Evolutionary conservation across 2,888 invertebrate species (phyloP).

Genomic region (Autographa gamma): DNA sequence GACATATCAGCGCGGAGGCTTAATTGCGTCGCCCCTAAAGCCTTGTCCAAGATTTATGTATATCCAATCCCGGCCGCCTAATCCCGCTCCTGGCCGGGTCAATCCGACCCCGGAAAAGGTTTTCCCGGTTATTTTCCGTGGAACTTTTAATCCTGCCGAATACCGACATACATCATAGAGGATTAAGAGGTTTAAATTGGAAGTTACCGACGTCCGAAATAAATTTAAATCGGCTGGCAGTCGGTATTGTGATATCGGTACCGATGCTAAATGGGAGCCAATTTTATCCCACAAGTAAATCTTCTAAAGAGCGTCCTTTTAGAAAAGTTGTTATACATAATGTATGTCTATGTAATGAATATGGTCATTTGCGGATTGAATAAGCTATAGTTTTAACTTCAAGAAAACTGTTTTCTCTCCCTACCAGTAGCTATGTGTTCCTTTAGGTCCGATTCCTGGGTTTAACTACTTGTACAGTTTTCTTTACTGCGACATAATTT

Average conservation of each 20-base stretch:
- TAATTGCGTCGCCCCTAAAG: conserved; percentile 87
- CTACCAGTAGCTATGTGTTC: too few relatives aligned
- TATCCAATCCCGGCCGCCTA: conserved; percentile 88
- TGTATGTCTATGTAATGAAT: conserved; percentile 51
- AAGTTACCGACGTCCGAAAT: conserved; percentile 89
- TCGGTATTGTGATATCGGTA: conserved; percentile 88
- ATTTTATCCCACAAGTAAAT: conserved; percentile 84
- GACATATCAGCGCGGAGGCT: conserved; percentile 85
- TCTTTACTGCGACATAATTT: too few relatives aligned
- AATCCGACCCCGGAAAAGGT: conserved; percentile 89
- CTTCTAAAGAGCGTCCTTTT: conserved; percentile 74
- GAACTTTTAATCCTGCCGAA: conserved; percentile 89
- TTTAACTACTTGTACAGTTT: too few relatives aligned
- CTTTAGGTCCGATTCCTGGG: too few relatives aligned
- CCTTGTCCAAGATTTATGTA: conserved; percentile 87
- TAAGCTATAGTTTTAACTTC: conserved; percentile 6
- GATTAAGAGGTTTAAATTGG: conserved; percentile 90
- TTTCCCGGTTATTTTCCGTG: conserved; percentile 89
- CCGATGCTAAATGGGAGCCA: conserved; percentile 86
- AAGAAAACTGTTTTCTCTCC: conserved; percentile 14
- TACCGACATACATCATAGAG: conserved; percentile 89
- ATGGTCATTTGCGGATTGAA: conserved; percentile 24
- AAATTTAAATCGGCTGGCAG: conserved; percentile 89
- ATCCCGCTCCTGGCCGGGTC: conserved; percentile 87
- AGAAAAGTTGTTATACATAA: conserved; percentile 66